A percentile compares a stretch with the other conserved stretches of the same genome.
Conservation (phyloP, 2,888 invertebrate genomes). For the Calameuta pallipes region DNA sequence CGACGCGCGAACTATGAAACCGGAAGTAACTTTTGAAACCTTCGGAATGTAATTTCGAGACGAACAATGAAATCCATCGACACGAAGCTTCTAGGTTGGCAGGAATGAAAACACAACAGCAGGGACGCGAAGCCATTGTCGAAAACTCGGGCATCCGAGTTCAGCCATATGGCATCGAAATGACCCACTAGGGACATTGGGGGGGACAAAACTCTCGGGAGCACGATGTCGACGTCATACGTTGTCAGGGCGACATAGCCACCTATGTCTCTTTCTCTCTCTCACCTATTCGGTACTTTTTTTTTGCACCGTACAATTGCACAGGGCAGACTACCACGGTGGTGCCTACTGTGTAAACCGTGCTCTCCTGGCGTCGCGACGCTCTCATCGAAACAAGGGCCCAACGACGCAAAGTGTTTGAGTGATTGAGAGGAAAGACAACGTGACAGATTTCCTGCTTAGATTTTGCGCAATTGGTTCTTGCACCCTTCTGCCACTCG, state of each 20-base stretch:
- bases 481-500: neutral
- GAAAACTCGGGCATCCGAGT: slow-evolving; percentile 42
- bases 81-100: neutral
- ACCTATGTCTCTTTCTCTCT: slow-evolving; percentile 7
- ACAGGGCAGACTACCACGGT: neutral
- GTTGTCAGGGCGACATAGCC: neutral
- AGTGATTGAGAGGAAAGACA: slow-evolving; percentile 34
- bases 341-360: neutral
- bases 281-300: slow-evolving; percentile 23
- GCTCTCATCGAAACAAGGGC: slow-evolving; percentile 29
- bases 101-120: neutral
- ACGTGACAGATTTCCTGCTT: slow-evolving; percentile 19
- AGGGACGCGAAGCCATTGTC: slow-evolving; percentile 34
- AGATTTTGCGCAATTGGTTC: neutral
- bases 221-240: neutral
- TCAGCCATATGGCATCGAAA: slow-evolving; percentile 53
- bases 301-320: slow-evolving; percentile 21
- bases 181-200: slow-evolving; percentile 35
- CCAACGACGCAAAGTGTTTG: slow-evolving; percentile 32
- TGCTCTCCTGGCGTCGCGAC: slow-evolving; percentile 26
- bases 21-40: neutral
- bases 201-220: neutral
- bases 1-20: neutral
- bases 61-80: neutral
- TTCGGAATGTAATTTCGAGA: neutral